phyloP scores from a whole-genome alignment of 2,113 vertebrate genomes.

The Ophthalmotilapia sp. region DNA sequence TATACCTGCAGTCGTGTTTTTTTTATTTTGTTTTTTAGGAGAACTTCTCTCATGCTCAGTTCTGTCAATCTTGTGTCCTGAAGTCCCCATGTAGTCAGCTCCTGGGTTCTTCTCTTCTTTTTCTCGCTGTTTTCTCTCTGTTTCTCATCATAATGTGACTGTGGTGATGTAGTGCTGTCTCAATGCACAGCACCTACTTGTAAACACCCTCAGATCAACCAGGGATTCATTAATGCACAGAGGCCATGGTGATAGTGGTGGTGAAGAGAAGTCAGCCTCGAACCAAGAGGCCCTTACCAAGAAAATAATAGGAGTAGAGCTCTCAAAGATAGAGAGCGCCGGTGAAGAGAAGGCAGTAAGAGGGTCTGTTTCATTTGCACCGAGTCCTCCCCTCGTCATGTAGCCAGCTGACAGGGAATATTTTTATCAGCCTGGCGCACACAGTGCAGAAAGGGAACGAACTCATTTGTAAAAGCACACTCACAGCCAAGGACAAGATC shows the following conservation, averaged over 20 bases:
- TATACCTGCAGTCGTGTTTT: not conserved
- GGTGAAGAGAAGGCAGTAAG: slow-evolving; percentile 10
- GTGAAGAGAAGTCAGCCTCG: slow-evolving; percentile 22
- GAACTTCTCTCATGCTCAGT: slow-evolving; percentile 9
- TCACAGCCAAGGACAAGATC: slow-evolving; percentile 56
- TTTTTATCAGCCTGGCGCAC: slow-evolving; percentile 66
- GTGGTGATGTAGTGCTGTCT: slow-evolving; percentile 41
- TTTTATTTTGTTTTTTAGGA: not conserved
- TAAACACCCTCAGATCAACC: not conserved
- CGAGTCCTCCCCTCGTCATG: slow-evolving; percentile 33
- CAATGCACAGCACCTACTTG: not conserved
- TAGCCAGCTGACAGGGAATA: slow-evolving; percentile 60
- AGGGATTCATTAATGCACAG: slow-evolving; percentile 2
- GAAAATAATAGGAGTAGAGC: slow-evolving; percentile 37
- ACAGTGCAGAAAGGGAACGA: slow-evolving; percentile 45
- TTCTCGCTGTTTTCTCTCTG: not conserved
- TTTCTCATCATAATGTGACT: slow-evolving; percentile 31
- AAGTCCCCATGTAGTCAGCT: slow-evolving; percentile 22
- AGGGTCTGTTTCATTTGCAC: slow-evolving; percentile 61
- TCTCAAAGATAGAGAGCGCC: slow-evolving; percentile 5
- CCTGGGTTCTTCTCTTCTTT: not conserved
- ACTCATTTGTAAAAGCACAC: slow-evolving; percentile 58
- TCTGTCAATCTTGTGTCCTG: slow-evolving; percentile 27
- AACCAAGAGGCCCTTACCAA: slow-evolving; percentile 17
- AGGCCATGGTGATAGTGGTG: not conserved